These are phyloP conservation scores for Choristoneura rosaceana DNA, from an alignment of 2,888 invertebrate genomes.

Conservation along the genomic window DNA sequence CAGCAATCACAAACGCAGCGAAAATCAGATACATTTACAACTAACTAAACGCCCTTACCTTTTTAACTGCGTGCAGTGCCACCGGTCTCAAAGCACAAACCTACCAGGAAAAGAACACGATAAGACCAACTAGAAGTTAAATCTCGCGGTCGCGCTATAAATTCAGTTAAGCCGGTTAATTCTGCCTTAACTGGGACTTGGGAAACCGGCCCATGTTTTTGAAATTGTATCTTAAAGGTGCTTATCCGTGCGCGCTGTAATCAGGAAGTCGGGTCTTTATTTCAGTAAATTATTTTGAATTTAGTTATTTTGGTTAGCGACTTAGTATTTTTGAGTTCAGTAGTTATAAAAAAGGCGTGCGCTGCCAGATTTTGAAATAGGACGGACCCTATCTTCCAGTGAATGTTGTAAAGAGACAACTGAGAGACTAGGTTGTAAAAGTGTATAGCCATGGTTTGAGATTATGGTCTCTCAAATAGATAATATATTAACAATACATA, in stretches of 20 bases:
- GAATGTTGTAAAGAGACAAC: no score
- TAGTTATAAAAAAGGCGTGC: no score
- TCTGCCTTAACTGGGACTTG: conserved; percentile 43
- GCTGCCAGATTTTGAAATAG: no score
- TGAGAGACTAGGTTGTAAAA: no score
- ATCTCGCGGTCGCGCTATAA: conserved; percentile 48
- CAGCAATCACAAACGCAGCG: no score
- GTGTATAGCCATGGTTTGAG: no score
- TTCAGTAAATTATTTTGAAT: conserved; percentile 28
- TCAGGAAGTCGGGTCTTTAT: conserved; percentile 23
- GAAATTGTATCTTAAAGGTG: conserved; percentile 42
- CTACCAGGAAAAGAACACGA: conserved; percentile 50
- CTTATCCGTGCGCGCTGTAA: conserved; percentile 36
- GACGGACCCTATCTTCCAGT: no score
- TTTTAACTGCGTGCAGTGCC: background rate
- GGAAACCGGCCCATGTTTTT: conserved; percentile 41
- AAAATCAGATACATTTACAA: background rate
- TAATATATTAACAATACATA: no score
- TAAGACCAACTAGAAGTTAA: conserved; percentile 47
- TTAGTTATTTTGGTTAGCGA: background rate
- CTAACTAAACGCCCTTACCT: background rate
- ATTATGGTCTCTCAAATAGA: no score
- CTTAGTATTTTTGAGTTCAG: no score
- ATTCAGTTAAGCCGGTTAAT: conserved; percentile 52
- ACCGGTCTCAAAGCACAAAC: conserved; percentile 24